Base-by-base conservation (phyloP, 2,113 vertebrate species). In the Thomomys bottae region DNA sequence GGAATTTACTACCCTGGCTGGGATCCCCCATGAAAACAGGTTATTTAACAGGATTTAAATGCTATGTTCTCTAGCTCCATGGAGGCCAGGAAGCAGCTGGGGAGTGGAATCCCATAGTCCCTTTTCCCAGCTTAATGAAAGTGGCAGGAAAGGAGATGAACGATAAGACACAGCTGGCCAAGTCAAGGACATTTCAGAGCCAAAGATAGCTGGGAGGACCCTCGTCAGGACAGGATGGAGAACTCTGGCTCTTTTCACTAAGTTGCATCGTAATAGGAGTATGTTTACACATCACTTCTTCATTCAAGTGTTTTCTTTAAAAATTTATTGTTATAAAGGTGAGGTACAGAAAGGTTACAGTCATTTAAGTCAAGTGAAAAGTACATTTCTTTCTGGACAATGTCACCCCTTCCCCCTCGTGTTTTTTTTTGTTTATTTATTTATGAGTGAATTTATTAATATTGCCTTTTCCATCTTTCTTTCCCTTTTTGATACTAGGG, bases 21-120 rank as follows among this genome's bases (percentile, higher is more conserved):
- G 15, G 94, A 96, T 61, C 64, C 79, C 76, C 71, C 92, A 36
- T 66, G 92, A 84, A 96, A 96, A 96, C 90, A 93, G 83, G 92
- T 96, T 94, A 95, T 95, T 96, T 95, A 94, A 94, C 92, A 66
- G 95, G 79, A 94, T 90, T 96, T 95, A 96, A 97, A 95, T 92
- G 88, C 92, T 36, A 54, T 49, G 87, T 66, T 91, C 34, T 28
- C 34, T 54, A 49, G 86, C 75, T 36, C 57, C 0, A 3, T 54
- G 38, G 91, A 36, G 45, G 83, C 0, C 7, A 67, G 67, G 42
- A 63, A 80, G 71, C 93, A 66, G 92, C 89, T 61, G 94, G 84
- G 77, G 81, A 40, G 4, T 15, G 32, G 66, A 2, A 1, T 10
- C 0, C 0, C 5, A 49, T 23, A 8, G 54, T 92, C 85, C 77